Conservation (phyloP, 2,113 vertebrate genomes). For the Lophochroa leadbeateri region DNA sequence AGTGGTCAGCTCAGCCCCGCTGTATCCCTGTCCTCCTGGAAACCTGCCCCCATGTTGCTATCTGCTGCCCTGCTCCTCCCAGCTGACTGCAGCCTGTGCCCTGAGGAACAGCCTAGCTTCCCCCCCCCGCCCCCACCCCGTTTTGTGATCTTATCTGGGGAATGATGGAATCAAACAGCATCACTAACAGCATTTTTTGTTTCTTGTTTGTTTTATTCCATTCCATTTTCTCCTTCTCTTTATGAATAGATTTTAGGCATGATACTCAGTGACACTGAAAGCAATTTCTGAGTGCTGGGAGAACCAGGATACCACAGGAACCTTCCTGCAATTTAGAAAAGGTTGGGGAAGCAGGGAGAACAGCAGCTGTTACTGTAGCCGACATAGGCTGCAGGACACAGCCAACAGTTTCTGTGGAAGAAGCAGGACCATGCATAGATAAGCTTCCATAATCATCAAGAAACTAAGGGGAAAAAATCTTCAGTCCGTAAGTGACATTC, state of each 20-base stretch:
- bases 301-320: neutral
- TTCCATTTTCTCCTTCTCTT: conserved; percentile 6
- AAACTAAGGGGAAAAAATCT: neutral
- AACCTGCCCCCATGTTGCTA: neutral
- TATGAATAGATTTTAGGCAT: conserved; percentile 7
- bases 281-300: neutral
- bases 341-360: neutral
- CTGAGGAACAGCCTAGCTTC: neutral
- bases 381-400: neutral
- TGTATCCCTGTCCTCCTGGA: neutral
- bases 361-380: neutral
- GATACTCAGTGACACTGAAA: neutral
- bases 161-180: conserved; percentile 19
- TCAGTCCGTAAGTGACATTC: neutral
- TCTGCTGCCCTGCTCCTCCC: neutral
- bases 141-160: conserved; percentile 33
- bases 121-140: too few relatives aligned
- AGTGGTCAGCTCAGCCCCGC: fast-evolving
- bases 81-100: neutral
- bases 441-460: neutral
- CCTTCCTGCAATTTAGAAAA: neutral
- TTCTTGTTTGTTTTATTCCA: neutral
- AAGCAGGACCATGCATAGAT: neutral
- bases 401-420: neutral
- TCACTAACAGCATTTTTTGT: neutral